Percentiles rank a stretch among this genome's conserved stretches.
Conservation (phyloP, 2,888 invertebrate genomes). For the Coleophora deauratella region DNA sequence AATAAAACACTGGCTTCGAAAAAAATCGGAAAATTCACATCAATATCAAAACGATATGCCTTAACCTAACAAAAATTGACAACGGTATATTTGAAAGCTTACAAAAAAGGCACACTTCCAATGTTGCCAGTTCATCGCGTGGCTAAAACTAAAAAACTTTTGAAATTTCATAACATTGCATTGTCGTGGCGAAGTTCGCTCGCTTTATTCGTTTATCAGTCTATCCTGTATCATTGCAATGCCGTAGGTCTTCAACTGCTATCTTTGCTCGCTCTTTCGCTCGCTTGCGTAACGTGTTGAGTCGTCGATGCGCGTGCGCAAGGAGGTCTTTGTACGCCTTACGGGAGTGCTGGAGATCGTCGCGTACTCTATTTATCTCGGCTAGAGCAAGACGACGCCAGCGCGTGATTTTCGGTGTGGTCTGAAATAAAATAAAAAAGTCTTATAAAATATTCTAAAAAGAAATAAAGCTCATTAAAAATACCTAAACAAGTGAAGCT, state of each 20-base stretch:
- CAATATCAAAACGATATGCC: too few relatives aligned
- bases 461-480: background rate
- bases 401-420: slow-evolving; percentile 37
- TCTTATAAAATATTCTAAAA: background rate
- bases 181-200: background rate
- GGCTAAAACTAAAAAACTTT: background rate
- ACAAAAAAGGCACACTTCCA: too few relatives aligned
- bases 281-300: slow-evolving; percentile 38
- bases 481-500: too few relatives aligned
- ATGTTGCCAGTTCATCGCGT: too few relatives aligned
- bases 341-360: slow-evolving; percentile 49
- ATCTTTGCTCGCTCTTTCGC: slow-evolving; percentile 25
- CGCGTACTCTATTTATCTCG: slow-evolving; percentile 49
- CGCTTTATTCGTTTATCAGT: background rate
- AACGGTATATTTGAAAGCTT: too few relatives aligned
- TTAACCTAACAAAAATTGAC: too few relatives aligned
- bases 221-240: slow-evolving; percentile 22
- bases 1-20: too few relatives aligned
- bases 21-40: too few relatives aligned
- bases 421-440: slow-evolving; percentile 27
- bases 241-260: slow-evolving; percentile 27
- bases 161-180: background rate
- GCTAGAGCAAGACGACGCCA: slow-evolving; percentile 50
- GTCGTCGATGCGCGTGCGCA: slow-evolving; percentile 39
- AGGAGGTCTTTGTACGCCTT: slow-evolving; percentile 48